Evolutionary conservation across 2,113 vertebrate species (phyloP).

Genomic region (Chloroceryle aenea): DNA sequence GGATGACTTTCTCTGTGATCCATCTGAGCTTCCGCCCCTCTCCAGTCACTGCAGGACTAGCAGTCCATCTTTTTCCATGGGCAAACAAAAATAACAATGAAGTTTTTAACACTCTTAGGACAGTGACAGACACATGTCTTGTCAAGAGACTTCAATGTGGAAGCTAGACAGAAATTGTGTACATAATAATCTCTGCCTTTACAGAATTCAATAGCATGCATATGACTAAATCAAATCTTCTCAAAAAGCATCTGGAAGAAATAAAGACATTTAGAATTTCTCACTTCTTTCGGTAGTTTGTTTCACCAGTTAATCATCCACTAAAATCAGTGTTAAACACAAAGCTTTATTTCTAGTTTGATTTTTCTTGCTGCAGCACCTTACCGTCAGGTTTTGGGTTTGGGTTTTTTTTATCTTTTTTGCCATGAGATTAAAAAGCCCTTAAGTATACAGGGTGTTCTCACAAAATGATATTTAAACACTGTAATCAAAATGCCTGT

Average conservation of each 20-base stretch:
- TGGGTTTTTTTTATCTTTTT: background rate
- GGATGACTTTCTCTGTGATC: background rate
- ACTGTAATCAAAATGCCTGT: background rate
- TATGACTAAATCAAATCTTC: background rate
- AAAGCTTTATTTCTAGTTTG: background rate
- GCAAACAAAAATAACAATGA: slow-evolving; percentile 3
- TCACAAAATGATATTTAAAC: background rate
- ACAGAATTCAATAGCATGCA: background rate
- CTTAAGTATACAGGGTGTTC: background rate
- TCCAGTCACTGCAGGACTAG: background rate
- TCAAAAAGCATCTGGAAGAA: background rate
- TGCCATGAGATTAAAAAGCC: rapidly evolving
- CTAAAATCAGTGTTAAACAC: background rate
- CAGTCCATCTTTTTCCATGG: background rate
- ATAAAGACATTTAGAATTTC: background rate
- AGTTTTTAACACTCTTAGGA: slow-evolving; percentile 44
- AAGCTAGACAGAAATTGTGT: slow-evolving; percentile 1
- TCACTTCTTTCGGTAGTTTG: background rate
- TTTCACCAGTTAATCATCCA: background rate
- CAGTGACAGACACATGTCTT: background rate
- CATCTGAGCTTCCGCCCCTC: background rate
- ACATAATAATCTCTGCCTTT: background rate
- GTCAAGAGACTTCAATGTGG: slow-evolving; percentile 14
- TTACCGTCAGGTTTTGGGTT: background rate
- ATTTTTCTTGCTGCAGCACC: background rate